These are phyloP conservation scores for Verasper variegatus DNA, from an alignment of 2,113 vertebrate genomes.

Conservation along the genomic window DNA sequence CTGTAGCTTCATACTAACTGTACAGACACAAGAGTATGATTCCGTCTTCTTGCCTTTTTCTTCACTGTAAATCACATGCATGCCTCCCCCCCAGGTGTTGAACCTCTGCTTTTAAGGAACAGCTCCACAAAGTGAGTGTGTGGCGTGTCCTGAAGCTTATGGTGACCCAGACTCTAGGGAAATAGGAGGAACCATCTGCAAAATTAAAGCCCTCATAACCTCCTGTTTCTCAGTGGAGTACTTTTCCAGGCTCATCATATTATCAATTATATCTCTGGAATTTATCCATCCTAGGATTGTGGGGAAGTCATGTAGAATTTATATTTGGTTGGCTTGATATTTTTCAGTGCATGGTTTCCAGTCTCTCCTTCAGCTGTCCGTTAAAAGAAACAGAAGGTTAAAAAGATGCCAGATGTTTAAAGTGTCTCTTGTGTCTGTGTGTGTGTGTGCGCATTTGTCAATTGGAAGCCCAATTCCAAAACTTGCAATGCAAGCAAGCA, in stretches of 20 bases:
- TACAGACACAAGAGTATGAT: too few species aligned
- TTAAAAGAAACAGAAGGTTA: constrained; percentile 4
- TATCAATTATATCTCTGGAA: not conserved
- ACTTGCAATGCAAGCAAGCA: constrained; percentile 77
- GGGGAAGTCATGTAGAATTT: not conserved
- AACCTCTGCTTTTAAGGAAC: not conserved
- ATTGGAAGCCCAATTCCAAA: constrained; percentile 68
- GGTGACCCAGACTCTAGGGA: not conserved
- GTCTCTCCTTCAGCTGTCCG: constrained; percentile 10
- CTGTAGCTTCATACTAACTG: too few species aligned
- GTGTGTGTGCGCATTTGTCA: constrained; percentile 44
- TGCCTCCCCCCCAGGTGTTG: not conserved
- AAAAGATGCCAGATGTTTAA: constrained; percentile 33
- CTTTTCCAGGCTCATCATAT: not conserved
- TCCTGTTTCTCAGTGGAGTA: not conserved
- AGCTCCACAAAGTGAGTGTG: not conserved
- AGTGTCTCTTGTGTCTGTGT: constrained; percentile 23
- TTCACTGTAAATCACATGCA: too few species aligned
- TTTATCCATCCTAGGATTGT: not conserved
- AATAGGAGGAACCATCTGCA: not conserved
- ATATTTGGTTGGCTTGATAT: not conserved
- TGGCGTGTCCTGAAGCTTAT: not conserved
- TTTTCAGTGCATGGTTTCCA: constrained; percentile 1
- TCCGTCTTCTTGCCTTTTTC: too few species aligned
- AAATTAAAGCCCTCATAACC: constrained; percentile 10